phyloP scores from a whole-genome alignment of 2,797 vertebrate genomes.

The Gambelia wislizenii region DNA sequence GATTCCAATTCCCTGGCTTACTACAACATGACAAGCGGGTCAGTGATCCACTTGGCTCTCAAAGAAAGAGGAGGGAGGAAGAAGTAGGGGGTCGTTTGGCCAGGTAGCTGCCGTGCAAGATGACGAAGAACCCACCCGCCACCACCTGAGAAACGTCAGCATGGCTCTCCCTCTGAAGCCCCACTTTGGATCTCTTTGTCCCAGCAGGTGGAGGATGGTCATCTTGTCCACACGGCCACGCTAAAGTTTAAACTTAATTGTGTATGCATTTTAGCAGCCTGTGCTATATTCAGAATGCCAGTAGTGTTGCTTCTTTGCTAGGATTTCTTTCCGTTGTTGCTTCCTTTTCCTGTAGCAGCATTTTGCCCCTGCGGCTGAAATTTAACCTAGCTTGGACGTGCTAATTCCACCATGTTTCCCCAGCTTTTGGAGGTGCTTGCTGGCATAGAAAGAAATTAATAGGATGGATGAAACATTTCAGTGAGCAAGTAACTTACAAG shows the following conservation, averaged over 20 bases:
- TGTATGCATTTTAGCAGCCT: not conserved
- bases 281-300: not conserved
- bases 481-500: slow-evolving; percentile 2
- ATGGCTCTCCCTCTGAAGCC: not conserved
- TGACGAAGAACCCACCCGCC: not conserved
- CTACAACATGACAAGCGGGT: slow-evolving; percentile 96
- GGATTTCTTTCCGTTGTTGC: not conserved
- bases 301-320: not conserved
- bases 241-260: slow-evolving; percentile 24
- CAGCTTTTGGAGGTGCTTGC: slow-evolving; percentile 12
- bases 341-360: accelerated
- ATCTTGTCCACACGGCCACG: not conserved
- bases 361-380: not conserved
- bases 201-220: not conserved
- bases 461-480: slow-evolving; percentile 21
- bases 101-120: accelerated
- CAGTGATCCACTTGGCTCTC: slow-evolving; percentile 94
- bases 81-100: slow-evolving; percentile 81
- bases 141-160: not conserved
- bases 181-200: not conserved
- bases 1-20: slow-evolving; percentile 99
- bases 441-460: not conserved
- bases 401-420: slow-evolving; percentile 22
- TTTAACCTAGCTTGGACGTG: slow-evolving; percentile 23
- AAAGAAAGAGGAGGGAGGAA: slow-evolving; percentile 99